Evolutionary conservation across 1,140 invertebrate genomes (phyloP).

Genomic region (Diorhabda carinulata): DNA sequence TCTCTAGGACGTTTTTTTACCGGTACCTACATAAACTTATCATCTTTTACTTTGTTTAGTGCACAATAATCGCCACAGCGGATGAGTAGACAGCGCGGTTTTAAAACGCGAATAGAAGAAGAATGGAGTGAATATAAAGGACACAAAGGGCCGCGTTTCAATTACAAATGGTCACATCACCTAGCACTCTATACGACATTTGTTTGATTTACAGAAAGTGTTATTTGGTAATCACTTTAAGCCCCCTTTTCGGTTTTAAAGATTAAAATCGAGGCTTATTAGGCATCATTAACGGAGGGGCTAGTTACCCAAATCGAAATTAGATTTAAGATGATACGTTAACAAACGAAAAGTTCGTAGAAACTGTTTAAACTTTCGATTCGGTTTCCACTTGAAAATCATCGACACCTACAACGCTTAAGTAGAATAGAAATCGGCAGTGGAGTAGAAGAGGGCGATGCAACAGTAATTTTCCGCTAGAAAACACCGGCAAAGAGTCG

Average conservation of each 20-base stretch:
- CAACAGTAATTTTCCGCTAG: constrained; percentile 14
- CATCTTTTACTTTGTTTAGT: no score
- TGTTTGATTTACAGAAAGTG: constrained; percentile 20
- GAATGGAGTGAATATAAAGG: constrained; percentile 13
- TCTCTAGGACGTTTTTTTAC: not conserved
- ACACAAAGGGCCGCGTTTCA: constrained; percentile 30
- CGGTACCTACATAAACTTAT: not conserved
- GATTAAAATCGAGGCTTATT: constrained; percentile 5
- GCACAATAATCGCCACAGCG: no score
- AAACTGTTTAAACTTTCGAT: not conserved
- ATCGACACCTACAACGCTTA: constrained; percentile 8
- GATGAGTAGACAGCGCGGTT: constrained; percentile 19
- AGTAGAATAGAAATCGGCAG: not conserved
- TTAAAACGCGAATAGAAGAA: constrained; percentile 26
- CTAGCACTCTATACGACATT: constrained; percentile 16
- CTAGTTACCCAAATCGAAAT: not conserved
- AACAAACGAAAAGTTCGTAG: not conserved
- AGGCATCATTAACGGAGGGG: not conserved
- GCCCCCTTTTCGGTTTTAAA: constrained; percentile 15
- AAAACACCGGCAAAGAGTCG: constrained; percentile 9
- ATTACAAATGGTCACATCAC: constrained; percentile 35
- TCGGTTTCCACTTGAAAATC: constrained; percentile 1
- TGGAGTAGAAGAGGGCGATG: constrained; percentile 7
- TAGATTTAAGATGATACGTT: not conserved
- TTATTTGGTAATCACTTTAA: constrained; percentile 10